Percentiles rank a stretch among this genome's conserved stretches.
These are phyloP conservation scores for Cephalopterus ornatus DNA, from an alignment of 2,113 vertebrate species.

Conservation along the genomic window DNA sequence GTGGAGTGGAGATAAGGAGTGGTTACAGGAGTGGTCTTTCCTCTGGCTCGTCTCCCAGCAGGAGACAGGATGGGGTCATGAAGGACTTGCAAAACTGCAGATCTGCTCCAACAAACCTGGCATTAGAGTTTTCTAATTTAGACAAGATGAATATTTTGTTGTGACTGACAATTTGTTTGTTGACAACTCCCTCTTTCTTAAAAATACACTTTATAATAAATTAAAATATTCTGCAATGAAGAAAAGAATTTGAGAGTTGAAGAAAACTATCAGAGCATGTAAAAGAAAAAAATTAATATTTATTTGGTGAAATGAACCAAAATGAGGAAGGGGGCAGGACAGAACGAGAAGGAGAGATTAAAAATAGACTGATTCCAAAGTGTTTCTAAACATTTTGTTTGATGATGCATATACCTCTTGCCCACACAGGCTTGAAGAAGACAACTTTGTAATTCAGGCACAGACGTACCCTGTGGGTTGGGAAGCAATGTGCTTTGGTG, in stretches of 20 bases:
- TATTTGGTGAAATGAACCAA: not conserved
- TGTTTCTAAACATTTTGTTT: slow-evolving; percentile 16
- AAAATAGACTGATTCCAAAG: slow-evolving; percentile 7
- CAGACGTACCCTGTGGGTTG: not conserved
- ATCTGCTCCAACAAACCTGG: not conserved
- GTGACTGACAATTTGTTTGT: not conserved
- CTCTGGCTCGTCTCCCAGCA: not conserved
- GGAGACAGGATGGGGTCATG: not conserved
- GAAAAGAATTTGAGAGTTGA: not conserved
- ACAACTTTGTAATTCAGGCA: slow-evolving; percentile 20
- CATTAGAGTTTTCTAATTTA: not conserved
- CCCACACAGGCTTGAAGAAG: slow-evolving; percentile 25
- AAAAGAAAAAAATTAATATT: not conserved
- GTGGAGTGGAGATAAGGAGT: not conserved
- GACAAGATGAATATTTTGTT: not conserved
- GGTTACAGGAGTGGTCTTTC: not conserved
- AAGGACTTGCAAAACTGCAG: not conserved
- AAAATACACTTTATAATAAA: not conserved
- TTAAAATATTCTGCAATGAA: not conserved
- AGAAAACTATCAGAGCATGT: not conserved
- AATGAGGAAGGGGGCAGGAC: not conserved
- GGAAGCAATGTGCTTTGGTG: not conserved
- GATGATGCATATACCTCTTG: not conserved
- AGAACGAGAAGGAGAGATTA: not conserved
- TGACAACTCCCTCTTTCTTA: not conserved